These are phyloP conservation scores for Phalera bucephala DNA, from an alignment of 2,888 invertebrate genomes.

Conservation along the genomic window DNA sequence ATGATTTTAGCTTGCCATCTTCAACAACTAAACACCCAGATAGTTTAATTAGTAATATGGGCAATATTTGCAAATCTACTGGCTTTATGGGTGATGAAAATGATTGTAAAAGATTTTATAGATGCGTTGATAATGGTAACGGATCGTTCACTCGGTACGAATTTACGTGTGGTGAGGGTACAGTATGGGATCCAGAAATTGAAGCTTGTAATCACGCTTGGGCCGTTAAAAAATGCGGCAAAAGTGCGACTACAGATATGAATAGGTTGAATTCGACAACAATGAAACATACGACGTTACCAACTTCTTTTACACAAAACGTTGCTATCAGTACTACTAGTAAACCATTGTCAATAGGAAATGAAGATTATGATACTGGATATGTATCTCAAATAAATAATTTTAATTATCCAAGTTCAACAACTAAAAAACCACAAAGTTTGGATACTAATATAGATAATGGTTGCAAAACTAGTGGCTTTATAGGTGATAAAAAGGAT, in stretches of 20 bases:
- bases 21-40: conserved; percentile 18
- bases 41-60: conserved; percentile 8
- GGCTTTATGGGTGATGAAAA: conserved; percentile 82
- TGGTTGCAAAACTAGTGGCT: conserved; percentile 77
- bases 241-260: conserved; percentile 12
- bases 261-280: conserved; percentile 24
- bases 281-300: conserved; percentile 9
- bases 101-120: conserved; percentile 86
- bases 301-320: conserved; percentile 19
- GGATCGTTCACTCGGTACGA: conserved; percentile 73
- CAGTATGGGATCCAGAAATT: conserved; percentile 82
- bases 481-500: conserved; percentile 77
- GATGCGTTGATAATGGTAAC: conserved; percentile 82
- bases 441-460: conserved; percentile 13
- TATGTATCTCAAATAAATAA: conserved; percentile 33
- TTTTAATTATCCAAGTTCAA: conserved; percentile 13
- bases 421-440: conserved; percentile 14
- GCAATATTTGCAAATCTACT: conserved; percentile 54
- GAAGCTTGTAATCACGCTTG: conserved; percentile 83
- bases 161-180: conserved; percentile 83
- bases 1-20: conserved; percentile 13
- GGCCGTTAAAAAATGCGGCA: conserved; percentile 63
- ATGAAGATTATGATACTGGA: conserved; percentile 35
- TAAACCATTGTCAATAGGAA: conserved; percentile 16
- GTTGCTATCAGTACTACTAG: conserved; percentile 23